These are phyloP conservation scores for Picathartes gymnocephalus DNA, from an alignment of 2,113 vertebrate species.

Conservation along the genomic window DNA sequence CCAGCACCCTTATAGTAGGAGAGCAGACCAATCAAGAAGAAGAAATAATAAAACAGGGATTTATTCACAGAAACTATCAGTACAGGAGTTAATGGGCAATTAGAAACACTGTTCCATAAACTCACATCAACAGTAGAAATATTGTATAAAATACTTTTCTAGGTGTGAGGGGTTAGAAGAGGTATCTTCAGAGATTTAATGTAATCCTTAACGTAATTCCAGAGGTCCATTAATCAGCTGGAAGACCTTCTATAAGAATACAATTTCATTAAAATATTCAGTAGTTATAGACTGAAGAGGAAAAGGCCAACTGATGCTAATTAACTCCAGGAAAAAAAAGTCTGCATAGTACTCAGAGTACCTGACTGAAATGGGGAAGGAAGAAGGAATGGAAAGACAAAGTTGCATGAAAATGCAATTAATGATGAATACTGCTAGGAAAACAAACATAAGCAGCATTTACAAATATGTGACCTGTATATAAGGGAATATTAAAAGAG, in stretches of 20 bases:
- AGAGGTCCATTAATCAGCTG: neutral
- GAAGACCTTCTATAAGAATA: neutral
- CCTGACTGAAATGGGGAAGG: neutral
- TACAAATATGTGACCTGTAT: neutral
- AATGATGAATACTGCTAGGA: neutral
- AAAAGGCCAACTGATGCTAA: neutral
- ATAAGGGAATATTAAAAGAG: neutral
- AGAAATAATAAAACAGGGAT: neutral
- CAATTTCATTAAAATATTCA: slow-evolving; percentile 22
- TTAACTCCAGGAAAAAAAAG: neutral
- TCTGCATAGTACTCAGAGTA: neutral
- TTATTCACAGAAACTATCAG: neutral
- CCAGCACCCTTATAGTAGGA: neutral
- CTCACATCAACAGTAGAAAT: neutral
- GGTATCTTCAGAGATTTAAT: neutral
- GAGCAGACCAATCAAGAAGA: neutral
- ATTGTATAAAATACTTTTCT: neutral
- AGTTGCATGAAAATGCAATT: neutral
- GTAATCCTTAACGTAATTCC: neutral
- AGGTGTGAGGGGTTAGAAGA: neutral
- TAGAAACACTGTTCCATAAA: neutral
- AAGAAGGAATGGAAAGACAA: neutral
- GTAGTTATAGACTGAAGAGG: neutral
- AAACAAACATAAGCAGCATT: neutral
- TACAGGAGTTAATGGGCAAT: neutral